These are phyloP conservation scores for Catharus ustulatus DNA, from an alignment of 2,797 vertebrate species.

Conservation along the genomic window DNA sequence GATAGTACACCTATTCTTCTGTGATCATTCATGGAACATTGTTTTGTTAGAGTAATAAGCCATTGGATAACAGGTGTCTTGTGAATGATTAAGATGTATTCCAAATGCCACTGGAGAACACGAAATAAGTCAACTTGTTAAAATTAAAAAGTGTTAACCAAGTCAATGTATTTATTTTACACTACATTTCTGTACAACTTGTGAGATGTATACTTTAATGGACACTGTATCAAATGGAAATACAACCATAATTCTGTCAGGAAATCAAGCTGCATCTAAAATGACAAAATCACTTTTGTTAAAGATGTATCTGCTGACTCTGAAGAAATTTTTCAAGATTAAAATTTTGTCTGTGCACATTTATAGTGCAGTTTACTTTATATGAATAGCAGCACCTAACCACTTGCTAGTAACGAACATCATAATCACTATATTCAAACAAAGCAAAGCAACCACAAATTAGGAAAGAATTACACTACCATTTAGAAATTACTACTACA, in stretches of 20 bases:
- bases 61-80: background rate
- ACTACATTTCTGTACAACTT: background rate
- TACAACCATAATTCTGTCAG: conserved; percentile 23
- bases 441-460: conserved; percentile 74
- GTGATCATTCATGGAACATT: background rate
- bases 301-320: background rate
- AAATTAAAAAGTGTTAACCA: background rate
- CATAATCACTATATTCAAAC: conserved; percentile 73
- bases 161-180: background rate
- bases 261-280: background rate
- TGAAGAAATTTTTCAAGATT: conserved; percentile 1
- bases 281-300: background rate
- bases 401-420: conserved; percentile 67
- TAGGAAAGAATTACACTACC: conserved; percentile 57
- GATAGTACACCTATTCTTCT: background rate
- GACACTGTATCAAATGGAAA: background rate
- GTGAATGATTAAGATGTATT: background rate
- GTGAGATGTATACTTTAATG: background rate
- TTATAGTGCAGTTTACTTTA: conserved; percentile 41
- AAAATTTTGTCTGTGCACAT: conserved; percentile 27
- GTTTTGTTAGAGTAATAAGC: background rate
- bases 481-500: conserved; percentile 58
- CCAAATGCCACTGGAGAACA: background rate
- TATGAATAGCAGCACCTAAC: conserved; percentile 56
- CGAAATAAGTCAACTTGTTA: background rate